Conservation (phyloP, 1,140 invertebrate species). For the Gyrodactylus bullatarudis region DNA sequence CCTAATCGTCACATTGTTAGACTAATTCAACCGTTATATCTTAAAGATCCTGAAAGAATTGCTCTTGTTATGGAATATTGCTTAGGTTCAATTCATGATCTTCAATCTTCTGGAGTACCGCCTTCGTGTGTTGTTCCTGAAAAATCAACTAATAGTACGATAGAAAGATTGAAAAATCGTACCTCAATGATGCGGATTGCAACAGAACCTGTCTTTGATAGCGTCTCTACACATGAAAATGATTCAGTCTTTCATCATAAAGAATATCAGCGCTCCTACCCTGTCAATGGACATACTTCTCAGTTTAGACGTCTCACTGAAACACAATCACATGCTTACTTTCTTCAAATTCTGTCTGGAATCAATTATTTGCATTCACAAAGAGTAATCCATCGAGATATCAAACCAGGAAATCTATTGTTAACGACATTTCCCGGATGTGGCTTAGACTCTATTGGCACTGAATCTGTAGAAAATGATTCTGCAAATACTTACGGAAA, state of each 20-base stretch:
- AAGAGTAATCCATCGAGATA: conserved; percentile 77
- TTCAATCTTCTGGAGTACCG: not conserved
- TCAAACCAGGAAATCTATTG: conserved; percentile 82
- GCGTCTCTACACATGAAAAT: not conserved
- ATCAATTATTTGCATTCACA: conserved; percentile 90
- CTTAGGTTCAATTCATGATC: conserved; percentile 1
- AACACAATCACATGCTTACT: not conserved
- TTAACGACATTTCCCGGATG: conserved; percentile 26
- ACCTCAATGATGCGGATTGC: not conserved
- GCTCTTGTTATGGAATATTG: conserved; percentile 2
- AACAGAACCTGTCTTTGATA: not conserved
- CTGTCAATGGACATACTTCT: not conserved
- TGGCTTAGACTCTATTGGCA: not conserved
- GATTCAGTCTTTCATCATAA: not conserved
- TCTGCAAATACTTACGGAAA: not conserved
- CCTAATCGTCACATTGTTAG: not conserved
- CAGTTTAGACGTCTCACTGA: conserved; percentile 1
- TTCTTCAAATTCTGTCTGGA: conserved; percentile 24
- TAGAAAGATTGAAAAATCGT: not conserved
- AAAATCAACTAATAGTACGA: not conserved
- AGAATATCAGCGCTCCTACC: not conserved
- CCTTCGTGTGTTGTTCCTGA: not conserved
- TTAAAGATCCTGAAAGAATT: not conserved
- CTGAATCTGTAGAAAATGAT: not conserved
- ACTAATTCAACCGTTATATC: not conserved